These are phyloP conservation scores for Fundulus diaphanus DNA, from an alignment of 2,797 vertebrate species.

Conservation along the genomic window DNA sequence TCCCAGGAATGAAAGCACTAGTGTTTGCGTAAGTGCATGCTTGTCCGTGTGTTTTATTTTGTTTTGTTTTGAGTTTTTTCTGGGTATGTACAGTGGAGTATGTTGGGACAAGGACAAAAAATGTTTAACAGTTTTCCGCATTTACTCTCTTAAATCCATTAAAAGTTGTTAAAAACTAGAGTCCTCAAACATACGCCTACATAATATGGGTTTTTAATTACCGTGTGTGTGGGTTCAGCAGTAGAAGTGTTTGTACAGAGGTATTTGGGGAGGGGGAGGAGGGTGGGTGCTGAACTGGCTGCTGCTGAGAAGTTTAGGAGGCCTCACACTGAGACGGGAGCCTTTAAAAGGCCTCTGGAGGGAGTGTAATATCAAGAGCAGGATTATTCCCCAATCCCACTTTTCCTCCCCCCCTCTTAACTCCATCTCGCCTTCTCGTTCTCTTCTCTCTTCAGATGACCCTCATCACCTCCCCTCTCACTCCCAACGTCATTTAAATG, in stretches of 20 bases:
- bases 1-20: slow-evolving; percentile 71
- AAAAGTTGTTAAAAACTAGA: slow-evolving; percentile 9
- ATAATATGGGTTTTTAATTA: slow-evolving; percentile 26
- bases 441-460: slow-evolving; percentile 71
- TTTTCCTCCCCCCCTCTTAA: slow-evolving; percentile 59
- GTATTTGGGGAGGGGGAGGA: slow-evolving; percentile 51
- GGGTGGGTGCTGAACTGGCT: slow-evolving; percentile 50
- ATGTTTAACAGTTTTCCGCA: not conserved
- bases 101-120: slow-evolving; percentile 7
- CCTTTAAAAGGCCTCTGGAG: slow-evolving; percentile 89
- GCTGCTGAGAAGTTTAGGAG: slow-evolving; percentile 82
- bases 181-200: slow-evolving; percentile 5
- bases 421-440: slow-evolving; percentile 52
- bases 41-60: slow-evolving; percentile 27
- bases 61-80: slow-evolving; percentile 52
- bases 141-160: slow-evolving; percentile 4
- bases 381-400: slow-evolving; percentile 86
- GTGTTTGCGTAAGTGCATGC: slow-evolving; percentile 49
- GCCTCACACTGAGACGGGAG: slow-evolving; percentile 82
- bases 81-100: not conserved
- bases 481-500: slow-evolving; percentile 89
- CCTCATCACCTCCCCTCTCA: slow-evolving; percentile 69
- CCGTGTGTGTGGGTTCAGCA: slow-evolving; percentile 8
- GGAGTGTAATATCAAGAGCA: slow-evolving; percentile 89
- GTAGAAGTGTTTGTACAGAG: slow-evolving; percentile 50